Percentiles rank a stretch among this genome's conserved stretches.
Evolutionary conservation across 2,888 invertebrate species (phyloP).

Genomic region (Phaedon cochleariae): DNA sequence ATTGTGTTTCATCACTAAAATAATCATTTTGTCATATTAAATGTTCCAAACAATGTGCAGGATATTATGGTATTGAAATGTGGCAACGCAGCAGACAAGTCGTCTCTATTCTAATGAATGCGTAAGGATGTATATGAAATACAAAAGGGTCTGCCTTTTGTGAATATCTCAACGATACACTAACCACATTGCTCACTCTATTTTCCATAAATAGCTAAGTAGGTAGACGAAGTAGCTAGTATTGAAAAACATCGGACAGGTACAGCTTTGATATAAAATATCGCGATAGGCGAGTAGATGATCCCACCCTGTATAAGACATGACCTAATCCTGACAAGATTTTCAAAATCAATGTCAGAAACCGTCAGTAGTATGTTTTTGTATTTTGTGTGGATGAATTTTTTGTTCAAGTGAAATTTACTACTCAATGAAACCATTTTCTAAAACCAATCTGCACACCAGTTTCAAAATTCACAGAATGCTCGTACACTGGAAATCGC

Average conservation of each 20-base stretch:
- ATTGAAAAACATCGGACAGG: too few relatives aligned
- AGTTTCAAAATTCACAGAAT: conserved; percentile 34
- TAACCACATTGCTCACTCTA: neutral
- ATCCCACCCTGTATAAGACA: too few relatives aligned
- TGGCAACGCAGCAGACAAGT: neutral
- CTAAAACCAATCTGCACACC: neutral
- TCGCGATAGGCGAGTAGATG: too few relatives aligned
- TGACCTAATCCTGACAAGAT: too few relatives aligned
- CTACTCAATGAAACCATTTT: neutral
- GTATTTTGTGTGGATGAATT: conserved; percentile 1
- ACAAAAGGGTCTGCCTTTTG: neutral
- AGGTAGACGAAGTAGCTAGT: neutral
- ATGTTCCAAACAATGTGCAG: too few relatives aligned
- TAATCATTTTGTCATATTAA: too few relatives aligned
- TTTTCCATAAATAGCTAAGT: too few relatives aligned
- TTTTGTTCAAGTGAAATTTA: conserved; percentile 15
- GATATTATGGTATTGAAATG: too few relatives aligned
- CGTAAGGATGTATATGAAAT: neutral
- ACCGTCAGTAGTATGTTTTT: conserved; percentile 19
- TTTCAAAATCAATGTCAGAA: neutral
- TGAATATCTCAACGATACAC: neutral
- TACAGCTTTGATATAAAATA: too few relatives aligned
- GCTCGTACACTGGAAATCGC: conserved; percentile 52
- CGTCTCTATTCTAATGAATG: neutral
- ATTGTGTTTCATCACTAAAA: too few relatives aligned